A percentile compares a stretch with the other conserved stretches of the same genome.
Evolutionary conservation across 2,113 vertebrate genomes (phyloP).

Genomic region (Kryptolebias marmoratus): DNA sequence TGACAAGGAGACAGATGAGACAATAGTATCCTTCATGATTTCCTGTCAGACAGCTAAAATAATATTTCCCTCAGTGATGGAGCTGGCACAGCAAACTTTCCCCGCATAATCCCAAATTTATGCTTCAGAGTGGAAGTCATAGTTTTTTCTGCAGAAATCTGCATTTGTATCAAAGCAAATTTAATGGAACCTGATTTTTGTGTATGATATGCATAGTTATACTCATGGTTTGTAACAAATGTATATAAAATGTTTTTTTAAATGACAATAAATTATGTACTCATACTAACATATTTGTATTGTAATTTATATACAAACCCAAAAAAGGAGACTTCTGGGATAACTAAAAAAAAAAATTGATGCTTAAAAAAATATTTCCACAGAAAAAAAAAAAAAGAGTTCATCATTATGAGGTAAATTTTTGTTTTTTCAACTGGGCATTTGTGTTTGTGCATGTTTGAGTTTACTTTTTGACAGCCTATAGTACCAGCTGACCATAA

Average conservation of each 20-base stretch:
- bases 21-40: neutral
- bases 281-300: no score
- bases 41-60: neutral
- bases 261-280: no score
- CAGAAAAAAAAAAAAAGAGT: no score
- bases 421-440: no score
- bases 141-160: neutral
- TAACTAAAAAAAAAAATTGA: no score
- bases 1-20: neutral
- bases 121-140: neutral
- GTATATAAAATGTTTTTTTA: no score
- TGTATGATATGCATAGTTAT: neutral
- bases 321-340: no score
- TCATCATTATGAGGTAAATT: no score
- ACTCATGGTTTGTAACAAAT: neutral
- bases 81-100: neutral
- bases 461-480: neutral
- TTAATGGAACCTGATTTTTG: neutral
- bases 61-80: neutral
- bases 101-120: neutral
- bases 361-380: no score
- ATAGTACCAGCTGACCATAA: neutral
- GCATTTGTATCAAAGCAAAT: neutral
- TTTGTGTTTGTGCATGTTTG: neutral
- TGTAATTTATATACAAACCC: no score